A percentile compares a stretch with the other conserved stretches of the same genome.
Conservation (phyloP, 1,140 invertebrate species). For the Drosophila sturtevanti region DNA sequence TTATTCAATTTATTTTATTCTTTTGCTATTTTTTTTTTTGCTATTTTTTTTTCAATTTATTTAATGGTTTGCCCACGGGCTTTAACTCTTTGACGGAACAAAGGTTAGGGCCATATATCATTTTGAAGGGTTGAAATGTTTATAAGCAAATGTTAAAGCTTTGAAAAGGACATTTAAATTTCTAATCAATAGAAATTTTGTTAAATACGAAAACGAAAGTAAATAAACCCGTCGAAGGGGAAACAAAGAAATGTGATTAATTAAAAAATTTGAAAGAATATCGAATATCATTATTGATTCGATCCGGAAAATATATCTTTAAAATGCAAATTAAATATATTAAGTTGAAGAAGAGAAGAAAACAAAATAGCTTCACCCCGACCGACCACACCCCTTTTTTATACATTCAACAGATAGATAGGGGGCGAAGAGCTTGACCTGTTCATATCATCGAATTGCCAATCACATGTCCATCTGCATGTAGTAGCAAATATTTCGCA, state of each 20-base stretch:
- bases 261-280: too few species aligned
- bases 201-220: background rate
- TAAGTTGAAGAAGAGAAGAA: background rate
- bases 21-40: background rate
- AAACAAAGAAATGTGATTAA: background rate
- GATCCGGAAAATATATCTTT: background rate
- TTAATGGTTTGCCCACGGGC: constrained; percentile 39
- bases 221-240: background rate
- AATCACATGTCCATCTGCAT: constrained; percentile 9
- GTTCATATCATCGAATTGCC: background rate
- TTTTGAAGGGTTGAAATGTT: background rate
- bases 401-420: constrained; percentile 13
- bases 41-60: constrained; percentile 53
- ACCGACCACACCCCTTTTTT: background rate
- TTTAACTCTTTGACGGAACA: constrained; percentile 10
- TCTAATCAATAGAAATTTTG: background rate
- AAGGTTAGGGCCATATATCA: constrained; percentile 32
- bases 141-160: background rate
- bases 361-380: too few species aligned
- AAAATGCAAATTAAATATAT: background rate
- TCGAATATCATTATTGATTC: too few species aligned
- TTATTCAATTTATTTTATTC: constrained; percentile 19
- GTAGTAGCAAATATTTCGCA: constrained; percentile 15
- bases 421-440: background rate
- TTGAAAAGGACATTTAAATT: background rate